These are phyloP conservation scores for Diorhabda sublineata DNA, from an alignment of 1,140 invertebrate genomes.

Conservation along the genomic window DNA sequence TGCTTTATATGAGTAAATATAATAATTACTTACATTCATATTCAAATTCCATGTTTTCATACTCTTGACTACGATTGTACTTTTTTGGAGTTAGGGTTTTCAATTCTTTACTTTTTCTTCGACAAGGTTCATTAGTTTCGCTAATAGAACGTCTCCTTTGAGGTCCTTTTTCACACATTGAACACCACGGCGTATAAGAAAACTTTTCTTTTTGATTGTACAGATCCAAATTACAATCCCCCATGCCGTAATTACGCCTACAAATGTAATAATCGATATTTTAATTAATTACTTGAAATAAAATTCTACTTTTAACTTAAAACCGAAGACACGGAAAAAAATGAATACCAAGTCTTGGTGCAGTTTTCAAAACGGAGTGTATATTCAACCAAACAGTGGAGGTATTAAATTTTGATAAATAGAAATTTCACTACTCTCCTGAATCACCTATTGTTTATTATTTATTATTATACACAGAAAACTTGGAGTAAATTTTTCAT, in stretches of 20 bases:
- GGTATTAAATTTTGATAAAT: no score
- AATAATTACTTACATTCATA: slow-evolving; percentile 29
- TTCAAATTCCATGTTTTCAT: slow-evolving; percentile 44
- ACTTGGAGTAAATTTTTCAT: no score
- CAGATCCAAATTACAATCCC: slow-evolving; percentile 26
- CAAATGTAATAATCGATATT: background rate
- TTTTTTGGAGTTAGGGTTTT: slow-evolving; percentile 41
- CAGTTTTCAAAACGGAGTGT: background rate
- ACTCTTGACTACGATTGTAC: slow-evolving; percentile 36
- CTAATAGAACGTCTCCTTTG: slow-evolving; percentile 39
- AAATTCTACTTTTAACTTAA: background rate
- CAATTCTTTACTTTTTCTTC: slow-evolving; percentile 40
- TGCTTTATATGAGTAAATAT: slow-evolving; percentile 8
- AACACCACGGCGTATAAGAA: slow-evolving; percentile 41
- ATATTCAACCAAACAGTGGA: background rate
- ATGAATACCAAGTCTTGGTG: background rate
- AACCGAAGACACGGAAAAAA: background rate
- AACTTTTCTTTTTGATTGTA: slow-evolving; percentile 27
- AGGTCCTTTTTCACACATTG: slow-evolving; percentile 41
- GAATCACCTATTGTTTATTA: no score
- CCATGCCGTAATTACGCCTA: slow-evolving; percentile 18
- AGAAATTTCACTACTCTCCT: no score
- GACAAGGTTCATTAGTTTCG: slow-evolving; percentile 41
- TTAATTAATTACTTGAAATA: background rate
- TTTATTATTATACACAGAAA: no score